Evolutionary conservation across 1,140 invertebrate species (phyloP).

Genomic region (Philotrypesis tridentata): DNA sequence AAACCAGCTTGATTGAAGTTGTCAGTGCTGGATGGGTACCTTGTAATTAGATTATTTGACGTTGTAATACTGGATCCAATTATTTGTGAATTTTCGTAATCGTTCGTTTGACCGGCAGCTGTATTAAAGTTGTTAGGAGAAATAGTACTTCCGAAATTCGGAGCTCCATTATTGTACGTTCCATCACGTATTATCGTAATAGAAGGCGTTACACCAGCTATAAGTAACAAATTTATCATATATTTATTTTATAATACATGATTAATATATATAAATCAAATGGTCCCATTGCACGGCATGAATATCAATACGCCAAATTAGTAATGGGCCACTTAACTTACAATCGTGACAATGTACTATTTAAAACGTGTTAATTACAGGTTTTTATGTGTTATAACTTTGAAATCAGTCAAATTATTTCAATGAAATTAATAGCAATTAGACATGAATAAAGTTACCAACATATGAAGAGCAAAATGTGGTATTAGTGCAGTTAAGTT

Average conservation of each 20-base stretch:
- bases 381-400: neutral
- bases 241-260: neutral
- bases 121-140: neutral
- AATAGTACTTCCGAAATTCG: neutral
- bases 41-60: slow-evolving; percentile 32
- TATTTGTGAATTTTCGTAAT: slow-evolving; percentile 25
- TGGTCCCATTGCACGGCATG: too few species aligned
- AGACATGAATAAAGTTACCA: neutral
- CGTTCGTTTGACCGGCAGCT: neutral
- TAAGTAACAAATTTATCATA: neutral
- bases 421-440: neutral
- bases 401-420: neutral
- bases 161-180: neutral
- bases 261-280: too few species aligned
- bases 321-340: too few species aligned
- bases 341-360: too few species aligned
- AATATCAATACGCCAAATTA: too few species aligned
- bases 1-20: neutral
- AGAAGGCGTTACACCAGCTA: slow-evolving; percentile 39
- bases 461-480: neutral
- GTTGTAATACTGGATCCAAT: slow-evolving; percentile 41
- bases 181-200: slow-evolving; percentile 38
- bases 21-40: slow-evolving; percentile 3
- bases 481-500: neutral
- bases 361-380: neutral